Conservation (phyloP, 2,888 invertebrate genomes). For the Andrena haemorrhoa region DNA sequence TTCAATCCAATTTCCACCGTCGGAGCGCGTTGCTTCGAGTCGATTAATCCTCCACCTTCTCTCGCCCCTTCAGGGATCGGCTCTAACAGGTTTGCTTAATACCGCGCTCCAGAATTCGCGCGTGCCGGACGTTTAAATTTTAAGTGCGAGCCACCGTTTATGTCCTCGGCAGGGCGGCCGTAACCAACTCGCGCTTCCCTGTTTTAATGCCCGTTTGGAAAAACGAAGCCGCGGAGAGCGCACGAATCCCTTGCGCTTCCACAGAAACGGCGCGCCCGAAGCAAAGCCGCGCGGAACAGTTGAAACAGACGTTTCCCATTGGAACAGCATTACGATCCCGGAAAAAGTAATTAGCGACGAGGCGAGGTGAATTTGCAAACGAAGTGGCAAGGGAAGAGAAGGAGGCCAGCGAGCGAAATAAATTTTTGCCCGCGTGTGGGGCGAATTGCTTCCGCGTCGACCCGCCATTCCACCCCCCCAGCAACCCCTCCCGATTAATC, state of each 20-base stretch:
- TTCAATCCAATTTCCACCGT: too few relatives aligned
- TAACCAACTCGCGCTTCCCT: conserved; percentile 4
- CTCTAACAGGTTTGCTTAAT: conserved; percentile 26
- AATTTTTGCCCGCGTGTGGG: conserved; percentile 5
- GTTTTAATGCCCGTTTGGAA: conserved; percentile 10
- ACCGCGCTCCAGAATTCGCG: conserved; percentile 11
- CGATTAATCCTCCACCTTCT: conserved; percentile 18
- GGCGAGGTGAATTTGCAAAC: neutral
- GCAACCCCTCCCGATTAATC: conserved; percentile 31
- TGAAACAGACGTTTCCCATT: neutral
- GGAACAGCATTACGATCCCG: neutral
- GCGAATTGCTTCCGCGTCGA: conserved; percentile 26
- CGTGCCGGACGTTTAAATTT: conserved; percentile 27
- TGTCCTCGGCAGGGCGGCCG: neutral
- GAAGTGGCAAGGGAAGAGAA: neutral
- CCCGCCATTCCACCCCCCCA: conserved; percentile 21
- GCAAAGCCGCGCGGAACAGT: conserved; percentile 1
- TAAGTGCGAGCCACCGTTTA: conserved; percentile 5
- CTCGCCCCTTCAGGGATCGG: neutral
- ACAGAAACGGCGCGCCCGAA: neutral
- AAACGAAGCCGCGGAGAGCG: neutral
- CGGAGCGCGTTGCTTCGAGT: neutral
- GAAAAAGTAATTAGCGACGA: neutral
- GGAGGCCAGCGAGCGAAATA: neutral
- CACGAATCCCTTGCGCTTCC: conserved; percentile 1